Conservation (phyloP, 2,797 vertebrate genomes). For the Peromyscus attwateri region DNA sequence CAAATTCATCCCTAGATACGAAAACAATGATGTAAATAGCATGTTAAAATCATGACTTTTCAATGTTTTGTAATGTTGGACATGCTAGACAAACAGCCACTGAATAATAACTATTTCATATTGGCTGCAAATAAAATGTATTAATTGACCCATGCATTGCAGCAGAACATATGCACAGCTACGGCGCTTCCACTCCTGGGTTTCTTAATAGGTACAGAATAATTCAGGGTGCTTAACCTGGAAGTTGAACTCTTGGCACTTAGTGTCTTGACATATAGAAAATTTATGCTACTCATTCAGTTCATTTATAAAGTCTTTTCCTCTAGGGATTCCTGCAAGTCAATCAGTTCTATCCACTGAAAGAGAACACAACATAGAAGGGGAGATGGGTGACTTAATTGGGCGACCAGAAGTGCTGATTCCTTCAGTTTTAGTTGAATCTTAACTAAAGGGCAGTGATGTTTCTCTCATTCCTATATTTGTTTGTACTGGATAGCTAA, state of each 20-base stretch:
- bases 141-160: not conserved
- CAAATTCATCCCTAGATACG: not conserved
- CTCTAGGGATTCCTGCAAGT: slow-evolving; percentile 38
- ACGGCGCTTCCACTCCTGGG: not conserved
- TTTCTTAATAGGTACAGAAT: not conserved
- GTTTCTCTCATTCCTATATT: not conserved
- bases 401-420: slow-evolving; percentile 16
- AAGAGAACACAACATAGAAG: slow-evolving; percentile 10
- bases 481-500: slow-evolving; percentile 10
- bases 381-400: slow-evolving; percentile 49
- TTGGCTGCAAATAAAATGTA: not conserved
- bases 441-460: not conserved
- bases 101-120: not conserved
- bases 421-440: not conserved
- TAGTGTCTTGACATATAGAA: slow-evolving; percentile 36
- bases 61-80: not conserved
- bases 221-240: not conserved
- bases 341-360: not conserved
- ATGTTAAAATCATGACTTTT: slow-evolving; percentile 12
- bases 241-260: slow-evolving; percentile 21
- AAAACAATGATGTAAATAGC: not conserved
- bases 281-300: slow-evolving; percentile 45
- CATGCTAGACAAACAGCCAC: not conserved
- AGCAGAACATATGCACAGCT: not conserved
- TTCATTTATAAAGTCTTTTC: slow-evolving; percentile 60